Evolutionary conservation across 2,888 invertebrate genomes (phyloP).

Genomic region (Mycalesis mineus): DNA sequence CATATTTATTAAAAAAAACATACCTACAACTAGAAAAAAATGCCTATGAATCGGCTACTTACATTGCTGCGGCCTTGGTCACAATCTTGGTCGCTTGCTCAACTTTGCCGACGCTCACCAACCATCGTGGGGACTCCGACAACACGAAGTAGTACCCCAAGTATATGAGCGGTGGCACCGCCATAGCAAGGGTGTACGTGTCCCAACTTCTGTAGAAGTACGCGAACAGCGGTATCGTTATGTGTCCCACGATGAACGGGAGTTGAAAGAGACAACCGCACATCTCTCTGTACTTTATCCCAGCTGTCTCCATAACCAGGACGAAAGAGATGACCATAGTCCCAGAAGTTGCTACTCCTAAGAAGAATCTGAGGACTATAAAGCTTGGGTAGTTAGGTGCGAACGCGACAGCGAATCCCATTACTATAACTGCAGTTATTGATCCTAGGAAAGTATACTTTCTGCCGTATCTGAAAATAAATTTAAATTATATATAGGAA

Average conservation of each 20-base stretch:
- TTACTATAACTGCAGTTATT: slow-evolving; percentile 80
- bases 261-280: slow-evolving; percentile 82
- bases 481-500: too few species aligned
- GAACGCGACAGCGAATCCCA: slow-evolving; percentile 83
- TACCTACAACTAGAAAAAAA: too few species aligned
- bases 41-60: slow-evolving; percentile 37
- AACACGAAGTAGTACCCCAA: slow-evolving; percentile 84
- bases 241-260: slow-evolving; percentile 83
- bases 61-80: slow-evolving; percentile 80
- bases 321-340: slow-evolving; percentile 88
- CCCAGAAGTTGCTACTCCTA: slow-evolving; percentile 87
- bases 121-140: slow-evolving; percentile 89
- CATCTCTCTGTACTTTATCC: slow-evolving; percentile 71
- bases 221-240: slow-evolving; percentile 80
- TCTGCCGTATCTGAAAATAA: slow-evolving; percentile 82
- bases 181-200: slow-evolving; percentile 79
- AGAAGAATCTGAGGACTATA: slow-evolving; percentile 81
- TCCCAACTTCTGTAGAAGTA: slow-evolving; percentile 83
- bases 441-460: slow-evolving; percentile 84
- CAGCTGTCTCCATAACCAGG: slow-evolving; percentile 82
- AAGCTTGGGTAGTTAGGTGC: slow-evolving; percentile 80
- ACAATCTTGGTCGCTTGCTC: slow-evolving; percentile 81
- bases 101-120: slow-evolving; percentile 83
- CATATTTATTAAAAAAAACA: too few species aligned
- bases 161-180: slow-evolving; percentile 79